Base-by-base conservation (phyloP, 2,113 vertebrate species). In the Uria lomvia region DNA sequence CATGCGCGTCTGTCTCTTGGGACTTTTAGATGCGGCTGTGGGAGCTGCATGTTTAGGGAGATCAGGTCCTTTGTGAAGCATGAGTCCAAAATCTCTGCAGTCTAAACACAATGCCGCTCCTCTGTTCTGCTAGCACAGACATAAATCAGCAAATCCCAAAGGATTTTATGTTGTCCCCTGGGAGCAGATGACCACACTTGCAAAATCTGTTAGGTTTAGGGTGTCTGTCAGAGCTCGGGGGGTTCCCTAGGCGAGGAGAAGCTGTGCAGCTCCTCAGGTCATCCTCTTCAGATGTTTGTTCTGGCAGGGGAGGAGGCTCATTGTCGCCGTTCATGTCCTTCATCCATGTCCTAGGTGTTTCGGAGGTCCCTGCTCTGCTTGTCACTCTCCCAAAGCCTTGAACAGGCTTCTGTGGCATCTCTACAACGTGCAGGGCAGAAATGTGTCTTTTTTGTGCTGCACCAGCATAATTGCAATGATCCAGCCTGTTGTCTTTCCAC, bases 41-140 rank as follows among this genome's bases (percentile, higher is more conserved):
- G 63, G 59, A 76, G 32, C 17, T 92, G 11, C 11, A 2, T 55
- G 8, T 88, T 88, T 27, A 23, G 24, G 68, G 38, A 81, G 45
- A 80, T 73, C 49, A 53, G 23, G 9, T 42, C 12, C 18, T 55
- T 63, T 77, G n/a, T 52, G 66, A 83, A 81, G 19, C 49, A n/a
- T 0, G 2, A 66, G 50, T 77, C 26, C 32, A n/a, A 42, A 84
- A 58, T 66, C n/a, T 80, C 13, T 81, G 42, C 42, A 52, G 23
- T 42, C n/a, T 49, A 32, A 84, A 55, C 42, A 34, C 27, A 67
- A 1, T 0, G 0, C 81, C 34, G 22, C 15, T 81, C n/a, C 20
- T 70, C 17, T 74, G 14, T 65, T 43, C 32, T 74, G 50, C 50
- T 26, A 34, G 43, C 21, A 14, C 36, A 78, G 34, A 14, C 26